Conservation (phyloP, 2,113 vertebrate species). For the Gopherus flavomarginatus region DNA sequence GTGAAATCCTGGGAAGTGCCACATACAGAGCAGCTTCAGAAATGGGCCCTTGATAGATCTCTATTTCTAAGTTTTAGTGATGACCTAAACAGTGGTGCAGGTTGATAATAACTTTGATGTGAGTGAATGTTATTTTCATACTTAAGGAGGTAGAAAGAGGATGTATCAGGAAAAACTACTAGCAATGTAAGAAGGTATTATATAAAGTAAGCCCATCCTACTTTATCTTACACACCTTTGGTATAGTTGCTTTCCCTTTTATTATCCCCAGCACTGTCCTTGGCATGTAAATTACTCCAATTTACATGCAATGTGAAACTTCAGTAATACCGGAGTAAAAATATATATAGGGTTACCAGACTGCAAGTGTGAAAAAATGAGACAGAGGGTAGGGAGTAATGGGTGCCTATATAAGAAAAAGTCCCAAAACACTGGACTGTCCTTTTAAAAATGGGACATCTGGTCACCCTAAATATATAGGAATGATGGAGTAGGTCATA, state of each 20-base stretch:
- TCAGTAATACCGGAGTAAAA: too few relatives aligned
- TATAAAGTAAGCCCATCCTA: background rate
- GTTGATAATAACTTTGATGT: background rate
- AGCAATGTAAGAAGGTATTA: background rate
- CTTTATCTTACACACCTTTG: background rate
- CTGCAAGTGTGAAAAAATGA: too few relatives aligned
- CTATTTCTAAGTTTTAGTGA: slow-evolving; percentile 38
- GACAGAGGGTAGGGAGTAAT: too few relatives aligned
- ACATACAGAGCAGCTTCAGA: background rate
- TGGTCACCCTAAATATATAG: too few relatives aligned
- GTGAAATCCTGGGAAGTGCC: slow-evolving; percentile 31
- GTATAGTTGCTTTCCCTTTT: background rate
- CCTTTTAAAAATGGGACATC: too few relatives aligned
- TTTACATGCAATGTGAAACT: background rate
- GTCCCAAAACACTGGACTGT: too few relatives aligned
- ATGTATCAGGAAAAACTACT: background rate
- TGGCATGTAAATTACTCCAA: slow-evolving; percentile 4
- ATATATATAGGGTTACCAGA: too few relatives aligned
- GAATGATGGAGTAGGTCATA: too few relatives aligned
- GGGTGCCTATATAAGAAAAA: too few relatives aligned
- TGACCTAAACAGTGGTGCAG: background rate
- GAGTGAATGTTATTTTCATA: background rate
- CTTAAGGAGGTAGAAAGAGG: background rate
- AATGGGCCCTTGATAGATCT: slow-evolving; percentile 21
- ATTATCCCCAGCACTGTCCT: background rate